Conservation (phyloP, 2,888 invertebrate species). For the Kuschelorhynchus macadamiae region DNA sequence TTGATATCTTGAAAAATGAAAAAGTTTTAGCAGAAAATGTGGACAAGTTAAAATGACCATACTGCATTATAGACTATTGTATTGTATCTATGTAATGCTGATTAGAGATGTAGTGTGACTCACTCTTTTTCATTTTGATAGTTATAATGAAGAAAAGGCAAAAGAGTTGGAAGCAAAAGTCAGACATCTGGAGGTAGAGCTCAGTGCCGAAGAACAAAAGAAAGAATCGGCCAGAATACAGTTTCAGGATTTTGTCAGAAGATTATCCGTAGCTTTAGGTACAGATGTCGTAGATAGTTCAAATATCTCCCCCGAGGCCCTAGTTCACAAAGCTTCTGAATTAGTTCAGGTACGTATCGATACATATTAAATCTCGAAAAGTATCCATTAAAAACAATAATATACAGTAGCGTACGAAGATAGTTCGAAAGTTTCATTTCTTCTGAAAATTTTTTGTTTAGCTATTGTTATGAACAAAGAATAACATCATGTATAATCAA, state of each 20-base stretch:
- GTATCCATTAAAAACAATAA: no score
- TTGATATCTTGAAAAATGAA: no score
- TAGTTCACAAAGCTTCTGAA: constrained; percentile 84
- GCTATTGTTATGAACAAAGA: no score
- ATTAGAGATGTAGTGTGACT: no score
- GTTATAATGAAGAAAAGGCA: constrained; percentile 80
- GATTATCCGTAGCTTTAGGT: constrained; percentile 81
- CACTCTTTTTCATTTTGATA: constrained; percentile 41
- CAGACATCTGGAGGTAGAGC: constrained; percentile 79
- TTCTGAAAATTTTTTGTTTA: no score
- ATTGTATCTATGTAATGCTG: no score
- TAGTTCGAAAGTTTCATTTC: no score
- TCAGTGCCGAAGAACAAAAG: constrained; percentile 81
- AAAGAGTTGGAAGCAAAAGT: constrained; percentile 84
- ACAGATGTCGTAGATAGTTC: constrained; percentile 78
- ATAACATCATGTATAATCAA: no score
- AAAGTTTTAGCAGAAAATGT: no score
- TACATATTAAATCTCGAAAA: constrained; percentile 18
- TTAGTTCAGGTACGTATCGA: constrained; percentile 75
- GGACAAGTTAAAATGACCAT: no score
- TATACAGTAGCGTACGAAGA: no score
- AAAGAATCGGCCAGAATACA: constrained; percentile 78
- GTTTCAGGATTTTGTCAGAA: constrained; percentile 81
- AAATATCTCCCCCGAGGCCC: constrained; percentile 78
- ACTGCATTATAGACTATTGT: no score